These are phyloP conservation scores for Sebastes nivosus DNA, from an alignment of 2,797 vertebrate species.

Conservation along the genomic window DNA sequence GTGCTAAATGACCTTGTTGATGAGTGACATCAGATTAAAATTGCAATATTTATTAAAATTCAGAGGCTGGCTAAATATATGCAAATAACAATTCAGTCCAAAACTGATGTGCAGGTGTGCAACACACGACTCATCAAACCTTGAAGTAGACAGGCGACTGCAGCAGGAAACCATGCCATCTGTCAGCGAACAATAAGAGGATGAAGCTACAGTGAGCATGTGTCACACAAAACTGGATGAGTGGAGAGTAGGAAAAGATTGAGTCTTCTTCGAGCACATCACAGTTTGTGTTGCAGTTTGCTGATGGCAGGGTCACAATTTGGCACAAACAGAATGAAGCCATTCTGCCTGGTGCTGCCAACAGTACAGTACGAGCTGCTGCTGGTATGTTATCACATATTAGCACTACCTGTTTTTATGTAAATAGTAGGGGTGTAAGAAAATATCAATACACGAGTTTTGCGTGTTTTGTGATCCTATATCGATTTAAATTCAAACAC, in stretches of 20 bases:
- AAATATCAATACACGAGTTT: no score
- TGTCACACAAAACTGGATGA: constrained; percentile 18
- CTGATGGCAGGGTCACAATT: constrained; percentile 9
- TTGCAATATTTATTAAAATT: not conserved
- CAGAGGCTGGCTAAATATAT: not conserved
- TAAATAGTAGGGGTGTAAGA: no score
- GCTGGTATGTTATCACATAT: not conserved
- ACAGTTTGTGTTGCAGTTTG: constrained; percentile 3
- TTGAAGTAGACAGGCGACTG: not conserved
- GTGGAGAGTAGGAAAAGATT: not conserved
- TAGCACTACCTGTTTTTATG: not conserved
- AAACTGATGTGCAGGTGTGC: constrained; percentile 11
- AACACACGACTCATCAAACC: constrained; percentile 16
- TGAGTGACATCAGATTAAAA: constrained; percentile 20
- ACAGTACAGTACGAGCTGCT: not conserved
- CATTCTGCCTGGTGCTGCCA: not conserved
- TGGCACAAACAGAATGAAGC: constrained; percentile 5
- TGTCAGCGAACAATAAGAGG: constrained; percentile 48
- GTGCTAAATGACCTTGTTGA: not conserved
- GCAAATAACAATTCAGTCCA: constrained; percentile 8
- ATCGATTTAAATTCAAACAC: no score
- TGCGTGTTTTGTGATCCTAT: no score
- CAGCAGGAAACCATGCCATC: constrained; percentile 37
- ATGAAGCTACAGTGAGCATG: constrained; percentile 20
- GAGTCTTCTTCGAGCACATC: not conserved